A percentile compares a stretch with the other conserved stretches of the same genome.
These are phyloP conservation scores for Thunnus albacares DNA, from an alignment of 2,797 vertebrate genomes.

Conservation along the genomic window DNA sequence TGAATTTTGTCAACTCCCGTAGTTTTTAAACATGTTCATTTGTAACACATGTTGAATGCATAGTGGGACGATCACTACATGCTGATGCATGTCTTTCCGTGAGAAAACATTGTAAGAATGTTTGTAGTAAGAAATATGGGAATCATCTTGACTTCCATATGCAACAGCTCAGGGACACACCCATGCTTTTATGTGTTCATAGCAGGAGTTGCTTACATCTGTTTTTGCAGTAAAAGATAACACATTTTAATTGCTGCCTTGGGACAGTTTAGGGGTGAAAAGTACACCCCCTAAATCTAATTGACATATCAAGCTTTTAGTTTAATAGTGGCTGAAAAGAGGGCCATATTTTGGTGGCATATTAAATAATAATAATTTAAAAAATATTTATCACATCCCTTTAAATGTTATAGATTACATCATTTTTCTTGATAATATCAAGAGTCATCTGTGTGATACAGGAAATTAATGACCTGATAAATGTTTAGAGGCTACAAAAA, in stretches of 20 bases:
- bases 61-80: no score
- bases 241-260: background rate
- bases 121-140: background rate
- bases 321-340: background rate
- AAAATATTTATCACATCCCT: background rate
- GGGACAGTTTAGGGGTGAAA: slow-evolving; percentile 8
- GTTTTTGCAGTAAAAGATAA: slow-evolving; percentile 4
- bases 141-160: background rate
- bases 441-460: background rate
- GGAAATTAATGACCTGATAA: background rate
- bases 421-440: background rate
- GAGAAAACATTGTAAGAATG: background rate
- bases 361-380: no score
- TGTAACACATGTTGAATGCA: no score
- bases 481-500: background rate
- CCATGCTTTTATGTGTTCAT: slow-evolving; percentile 16
- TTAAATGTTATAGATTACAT: background rate
- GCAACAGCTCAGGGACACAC: slow-evolving; percentile 10
- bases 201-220: slow-evolving; percentile 6
- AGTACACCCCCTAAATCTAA: slow-evolving; percentile 6
- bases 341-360: no score
- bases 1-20: no score
- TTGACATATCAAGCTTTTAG: background rate
- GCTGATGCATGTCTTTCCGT: background rate
- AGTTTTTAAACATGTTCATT: no score